A percentile compares a stretch with the other conserved stretches of the same genome.
Conservation (phyloP, 2,888 invertebrate species). For the Subacronicta megacephala region DNA sequence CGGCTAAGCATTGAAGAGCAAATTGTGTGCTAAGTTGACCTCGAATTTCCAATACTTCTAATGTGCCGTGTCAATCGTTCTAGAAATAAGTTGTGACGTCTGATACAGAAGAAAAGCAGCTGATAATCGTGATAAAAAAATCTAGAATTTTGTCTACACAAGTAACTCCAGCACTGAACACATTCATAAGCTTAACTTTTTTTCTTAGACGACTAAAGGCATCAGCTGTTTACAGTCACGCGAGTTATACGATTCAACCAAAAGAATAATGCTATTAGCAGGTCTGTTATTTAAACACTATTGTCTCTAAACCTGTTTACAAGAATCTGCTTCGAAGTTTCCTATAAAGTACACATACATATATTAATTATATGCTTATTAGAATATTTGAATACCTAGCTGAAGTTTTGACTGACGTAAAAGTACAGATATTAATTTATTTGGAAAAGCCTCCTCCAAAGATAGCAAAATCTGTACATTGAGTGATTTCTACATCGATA, state of each 20-base stretch:
- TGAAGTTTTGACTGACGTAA: not conserved
- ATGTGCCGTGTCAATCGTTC: too few relatives aligned
- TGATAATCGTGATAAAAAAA: not conserved
- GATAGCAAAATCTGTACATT: constrained; percentile 17
- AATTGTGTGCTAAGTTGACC: constrained; percentile 15
- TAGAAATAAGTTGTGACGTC: too few relatives aligned
- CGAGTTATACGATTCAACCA: not conserved
- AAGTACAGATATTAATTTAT: not conserved
- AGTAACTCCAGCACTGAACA: not conserved
- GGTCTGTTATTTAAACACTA: constrained; percentile 8
- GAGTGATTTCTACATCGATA: constrained; percentile 22
- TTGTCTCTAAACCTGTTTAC: constrained; percentile 2
- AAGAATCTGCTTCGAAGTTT: not conserved
- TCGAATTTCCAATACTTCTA: too few relatives aligned
- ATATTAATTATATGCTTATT: too few relatives aligned
- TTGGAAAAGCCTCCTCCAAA: constrained; percentile 15
- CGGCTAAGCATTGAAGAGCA: not conserved
- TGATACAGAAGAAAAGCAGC: not conserved
- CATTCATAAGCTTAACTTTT: not conserved
- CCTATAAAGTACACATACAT: not conserved
- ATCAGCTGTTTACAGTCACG: not conserved
- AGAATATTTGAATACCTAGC: too few relatives aligned
- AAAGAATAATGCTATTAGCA: constrained; percentile 1
- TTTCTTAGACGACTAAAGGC: not conserved
- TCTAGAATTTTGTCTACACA: too few relatives aligned